Conservation (phyloP, 2,888 invertebrate species). For the Caenorhabditis zanzibari region DNA sequence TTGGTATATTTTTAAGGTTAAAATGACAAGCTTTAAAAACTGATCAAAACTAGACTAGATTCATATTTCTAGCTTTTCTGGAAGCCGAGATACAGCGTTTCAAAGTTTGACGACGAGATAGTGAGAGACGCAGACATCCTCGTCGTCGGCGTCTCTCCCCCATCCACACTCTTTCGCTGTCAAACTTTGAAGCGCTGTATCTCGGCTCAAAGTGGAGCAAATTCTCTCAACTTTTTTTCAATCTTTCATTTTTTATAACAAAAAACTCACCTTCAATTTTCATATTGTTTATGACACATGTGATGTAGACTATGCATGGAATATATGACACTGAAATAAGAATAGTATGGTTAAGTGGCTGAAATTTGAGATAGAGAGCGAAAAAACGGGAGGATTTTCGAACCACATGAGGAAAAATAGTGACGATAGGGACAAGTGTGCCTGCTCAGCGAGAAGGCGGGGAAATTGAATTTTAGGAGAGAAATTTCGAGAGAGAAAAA, state of each 20-base stretch:
- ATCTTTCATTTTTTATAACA: not conserved
- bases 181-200: not conserved
- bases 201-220: too few relatives aligned
- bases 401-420: not conserved
- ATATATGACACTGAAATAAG: slow-evolving; percentile 39
- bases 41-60: too few relatives aligned
- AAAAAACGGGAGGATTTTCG: not conserved
- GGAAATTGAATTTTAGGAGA: slow-evolving; percentile 42
- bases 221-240: not conserved
- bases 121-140: not conserved
- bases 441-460: not conserved
- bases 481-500: not conserved
- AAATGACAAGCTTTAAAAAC: too few relatives aligned
- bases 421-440: too few relatives aligned
- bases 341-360: slow-evolving; percentile 8
- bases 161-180: not conserved
- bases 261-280: slow-evolving; percentile 53
- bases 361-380: slow-evolving; percentile 12
- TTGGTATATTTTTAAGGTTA: too few relatives aligned
- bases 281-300: slow-evolving; percentile 25
- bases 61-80: not conserved
- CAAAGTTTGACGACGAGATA: not conserved
- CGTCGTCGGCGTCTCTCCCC: not conserved
- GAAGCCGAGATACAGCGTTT: not conserved
- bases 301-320: slow-evolving; percentile 20